Base-by-base conservation (phyloP, 2,888 invertebrate species). In the Rhagophthalmus giganteus region DNA sequence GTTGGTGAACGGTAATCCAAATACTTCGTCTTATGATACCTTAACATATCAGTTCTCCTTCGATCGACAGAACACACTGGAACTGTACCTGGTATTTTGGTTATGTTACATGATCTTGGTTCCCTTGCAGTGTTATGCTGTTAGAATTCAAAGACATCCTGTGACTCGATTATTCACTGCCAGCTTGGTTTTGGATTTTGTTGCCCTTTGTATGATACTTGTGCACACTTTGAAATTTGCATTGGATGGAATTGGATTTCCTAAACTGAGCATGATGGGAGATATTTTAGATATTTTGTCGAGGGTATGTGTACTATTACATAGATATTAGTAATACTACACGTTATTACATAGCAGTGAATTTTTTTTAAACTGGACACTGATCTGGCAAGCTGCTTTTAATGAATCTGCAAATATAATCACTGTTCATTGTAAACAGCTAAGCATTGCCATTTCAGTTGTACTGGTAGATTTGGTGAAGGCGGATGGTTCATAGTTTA, bases 1-100 rank as follows among this genome's bases (percentile, higher is more conserved):
- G 89, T 80, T 98, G 34, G 96, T 97, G 4, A 98, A 98, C 76
- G 96, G 97, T 14, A 91, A 93, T 75, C 98, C 98, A 0, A 91
- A 90, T 70, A 81, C 85, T 63, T 90, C 90, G 50, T 83, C 88
- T 53, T 88, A 88, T 67, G 94, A 93, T 73, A 88, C 90, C 47
- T 81, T 97, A 65, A 85, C 91, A 47, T 95, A 94, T 76, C 95
- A 98, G 73, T 97, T 97, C 74, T 96, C 96, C 1, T 97, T 95
- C 76, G 97, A 98, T 70, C 83, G 90, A 69, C 94, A 94, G 75
- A 92, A 95, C 72, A 89, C 94, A 5, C 79, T 94, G 46, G 94
- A 95, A 75, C 80, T 96, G 62, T 94, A 95, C 77, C 78, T 94
- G 54, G 79, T 92, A 32, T 94, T 94, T 72, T 87, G 94, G 78